Base-by-base conservation (phyloP, 2,113 vertebrate species). In the Ceyx melanurus region DNA sequence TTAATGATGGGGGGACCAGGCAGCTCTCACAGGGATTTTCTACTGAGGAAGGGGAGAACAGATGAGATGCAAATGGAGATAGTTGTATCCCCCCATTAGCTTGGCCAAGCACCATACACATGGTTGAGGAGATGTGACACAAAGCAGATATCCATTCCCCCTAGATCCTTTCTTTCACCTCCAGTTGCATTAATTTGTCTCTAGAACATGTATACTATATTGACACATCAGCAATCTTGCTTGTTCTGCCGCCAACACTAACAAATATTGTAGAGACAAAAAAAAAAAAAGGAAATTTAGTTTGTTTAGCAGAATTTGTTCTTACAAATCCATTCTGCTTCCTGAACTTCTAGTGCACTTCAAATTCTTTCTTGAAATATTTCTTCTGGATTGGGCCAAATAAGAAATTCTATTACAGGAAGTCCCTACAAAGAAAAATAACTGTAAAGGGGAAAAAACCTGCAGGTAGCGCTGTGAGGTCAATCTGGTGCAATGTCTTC, bases 131-230 rank as follows among this genome's bases (percentile, higher is more conserved):
- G 48, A 68, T 5, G 33, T 1, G 3, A 79, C n/a, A 48, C 0
- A 4, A 82, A 85, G 35, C 23, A 31, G 12, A 45, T 33, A 28
- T 43, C 71, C 16, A 7, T 9, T 9, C 8, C 23, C 45, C 54
- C 71, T 1, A 0, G 8, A 82, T 68, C 33, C 37, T 13, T 40
- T 62, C n/a, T 28, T 2, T 1, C 13, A 10, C 0, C 10, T 0
- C 2, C 0, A 0, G 6, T 65, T 14, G 86, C 16, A 10, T 81
- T 75, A 35, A 16, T 50, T 50, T 80, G 4, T 37, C 43, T 71
- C 77, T 46, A 67, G 28, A 71, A 90, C 22, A 64, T 0, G 0
- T 40, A 14, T 25, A 66, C 15, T 54, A 6, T 64, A 45, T 15
- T 43, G 60, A 65, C 15, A 42, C 4, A 26, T 9, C 19, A 71